Conservation (phyloP, 2,113 vertebrate species). For the Nerophis ophidion region DNA sequence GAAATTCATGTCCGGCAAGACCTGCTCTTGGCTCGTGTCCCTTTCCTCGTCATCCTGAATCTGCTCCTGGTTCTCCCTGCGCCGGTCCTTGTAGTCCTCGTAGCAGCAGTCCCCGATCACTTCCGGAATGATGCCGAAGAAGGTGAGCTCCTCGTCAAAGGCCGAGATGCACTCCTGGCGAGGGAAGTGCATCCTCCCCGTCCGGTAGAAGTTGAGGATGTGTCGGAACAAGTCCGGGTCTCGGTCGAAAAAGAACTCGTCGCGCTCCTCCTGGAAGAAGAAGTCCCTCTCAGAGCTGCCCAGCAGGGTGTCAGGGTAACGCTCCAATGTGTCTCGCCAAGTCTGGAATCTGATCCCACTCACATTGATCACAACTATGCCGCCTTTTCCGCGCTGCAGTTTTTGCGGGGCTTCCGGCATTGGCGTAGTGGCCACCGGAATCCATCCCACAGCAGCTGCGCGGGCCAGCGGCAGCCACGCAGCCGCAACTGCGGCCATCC, state of each 20-base stretch:
- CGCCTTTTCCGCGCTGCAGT: conserved; percentile 75
- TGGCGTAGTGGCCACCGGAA: conserved; percentile 88
- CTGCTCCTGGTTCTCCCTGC: conserved; percentile 88
- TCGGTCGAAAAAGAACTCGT: conserved; percentile 96
- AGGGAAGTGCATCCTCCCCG: conserved; percentile 91
- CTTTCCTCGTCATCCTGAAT: conserved; percentile 86
- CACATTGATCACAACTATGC: conserved; percentile 87
- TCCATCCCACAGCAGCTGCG: conserved; percentile 95
- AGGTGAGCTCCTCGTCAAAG: conserved; percentile 91
- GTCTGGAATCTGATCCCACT: conserved; percentile 94
- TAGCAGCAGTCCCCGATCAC: conserved; percentile 97
- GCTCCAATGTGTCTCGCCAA: conserved; percentile 89
- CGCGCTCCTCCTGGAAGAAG: conserved; percentile 88
- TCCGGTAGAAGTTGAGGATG: conserved; percentile 96
- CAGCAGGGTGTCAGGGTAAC: conserved; percentile 92
- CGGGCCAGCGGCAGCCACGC: conserved; percentile 95
- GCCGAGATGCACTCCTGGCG: conserved; percentile 95
- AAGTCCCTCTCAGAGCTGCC: conserved; percentile 94
- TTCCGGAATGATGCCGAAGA: conserved; percentile 95
- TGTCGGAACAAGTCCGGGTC: conserved; percentile 95
- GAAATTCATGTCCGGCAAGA: conserved; percentile 73
- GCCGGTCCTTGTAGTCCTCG: conserved; percentile 94
- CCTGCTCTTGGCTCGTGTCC: conserved; percentile 71
- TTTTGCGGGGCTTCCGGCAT: conserved; percentile 85
- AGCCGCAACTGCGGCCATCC: conserved; percentile 91